These are phyloP conservation scores for Fringilla coelebs DNA, from an alignment of 2,797 vertebrate genomes.

Conservation along the genomic window DNA sequence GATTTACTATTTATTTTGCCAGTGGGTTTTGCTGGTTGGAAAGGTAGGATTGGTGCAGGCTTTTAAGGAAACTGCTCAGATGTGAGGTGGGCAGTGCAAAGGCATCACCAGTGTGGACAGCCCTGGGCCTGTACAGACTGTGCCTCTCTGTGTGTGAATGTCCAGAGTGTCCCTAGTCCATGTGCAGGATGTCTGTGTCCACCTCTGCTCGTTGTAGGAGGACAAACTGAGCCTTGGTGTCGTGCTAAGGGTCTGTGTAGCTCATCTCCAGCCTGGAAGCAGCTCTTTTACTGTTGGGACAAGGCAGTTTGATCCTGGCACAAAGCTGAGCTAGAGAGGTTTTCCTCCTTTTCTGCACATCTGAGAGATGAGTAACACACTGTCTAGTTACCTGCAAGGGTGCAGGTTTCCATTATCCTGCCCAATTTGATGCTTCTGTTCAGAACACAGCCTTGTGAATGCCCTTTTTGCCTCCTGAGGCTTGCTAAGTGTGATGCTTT, in stretches of 20 bases:
- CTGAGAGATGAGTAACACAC: background rate
- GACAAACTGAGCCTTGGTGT: background rate
- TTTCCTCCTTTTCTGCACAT: background rate
- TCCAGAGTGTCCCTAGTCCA: accelerated
- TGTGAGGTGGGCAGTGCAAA: background rate
- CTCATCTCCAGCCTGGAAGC: background rate
- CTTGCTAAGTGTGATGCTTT: background rate
- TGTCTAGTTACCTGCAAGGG: background rate
- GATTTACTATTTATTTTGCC: background rate
- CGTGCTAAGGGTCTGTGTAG: background rate
- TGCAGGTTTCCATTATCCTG: background rate
- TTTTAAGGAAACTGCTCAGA: background rate
- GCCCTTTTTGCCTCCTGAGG: background rate
- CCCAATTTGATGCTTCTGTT: background rate
- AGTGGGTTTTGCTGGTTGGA: background rate
- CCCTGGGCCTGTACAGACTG: accelerated
- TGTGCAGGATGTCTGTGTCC: accelerated
- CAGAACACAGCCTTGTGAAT: background rate
- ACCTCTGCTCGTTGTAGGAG: accelerated
- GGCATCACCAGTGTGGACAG: background rate
- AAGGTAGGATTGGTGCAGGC: background rate
- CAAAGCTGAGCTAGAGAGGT: background rate
- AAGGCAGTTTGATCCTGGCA: background rate
- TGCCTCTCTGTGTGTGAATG: background rate
- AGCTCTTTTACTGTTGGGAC: background rate